Percentiles rank a stretch among this genome's conserved stretches.
Conservation (phyloP, 2,888 invertebrate species). For the Platypus cylindrus region DNA sequence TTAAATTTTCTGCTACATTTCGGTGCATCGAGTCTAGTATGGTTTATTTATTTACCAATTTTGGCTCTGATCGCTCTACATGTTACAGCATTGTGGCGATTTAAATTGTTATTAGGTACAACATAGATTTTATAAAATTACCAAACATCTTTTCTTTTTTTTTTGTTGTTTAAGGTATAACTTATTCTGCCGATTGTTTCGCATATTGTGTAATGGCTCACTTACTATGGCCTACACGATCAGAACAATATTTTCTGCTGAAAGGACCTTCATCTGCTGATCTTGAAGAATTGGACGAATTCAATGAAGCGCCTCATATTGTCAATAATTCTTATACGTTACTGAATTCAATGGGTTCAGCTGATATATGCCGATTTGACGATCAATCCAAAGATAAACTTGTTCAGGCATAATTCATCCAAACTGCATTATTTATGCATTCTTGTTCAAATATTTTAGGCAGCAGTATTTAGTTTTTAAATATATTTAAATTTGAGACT, state of each 20-base stretch:
- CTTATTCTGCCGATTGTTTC: constrained; percentile 88
- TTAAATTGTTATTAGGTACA: constrained; percentile 82
- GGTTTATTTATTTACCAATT: constrained; percentile 95
- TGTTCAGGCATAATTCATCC: constrained; percentile 13
- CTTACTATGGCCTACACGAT: constrained; percentile 87
- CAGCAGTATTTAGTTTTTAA: too few relatives aligned
- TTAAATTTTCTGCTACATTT: constrained; percentile 90
- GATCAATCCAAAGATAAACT: constrained; percentile 24
- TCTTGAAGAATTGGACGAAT: constrained; percentile 77
- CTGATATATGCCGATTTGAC: constrained; percentile 29
- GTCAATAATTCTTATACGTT: constrained; percentile 44
- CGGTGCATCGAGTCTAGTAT: constrained; percentile 93
- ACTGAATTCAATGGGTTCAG: constrained; percentile 28
- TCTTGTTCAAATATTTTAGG: too few relatives aligned
- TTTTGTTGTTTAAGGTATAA: constrained; percentile 59
- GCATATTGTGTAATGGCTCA: constrained; percentile 94
- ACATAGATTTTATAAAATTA: not conserved
- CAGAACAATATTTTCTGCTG: constrained; percentile 80
- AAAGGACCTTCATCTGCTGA: constrained; percentile 59
- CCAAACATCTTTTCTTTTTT: not conserved
- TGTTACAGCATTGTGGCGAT: constrained; percentile 90
- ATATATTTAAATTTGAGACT: too few relatives aligned
- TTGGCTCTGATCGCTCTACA: constrained; percentile 87
- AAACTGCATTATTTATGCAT: too few relatives aligned
- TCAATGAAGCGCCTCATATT: constrained; percentile 83